A percentile compares a stretch with the other conserved stretches of the same genome.
phyloP scores from a whole-genome alignment of 2,797 vertebrate genomes.

The Catamblyrhynchus diadema region DNA sequence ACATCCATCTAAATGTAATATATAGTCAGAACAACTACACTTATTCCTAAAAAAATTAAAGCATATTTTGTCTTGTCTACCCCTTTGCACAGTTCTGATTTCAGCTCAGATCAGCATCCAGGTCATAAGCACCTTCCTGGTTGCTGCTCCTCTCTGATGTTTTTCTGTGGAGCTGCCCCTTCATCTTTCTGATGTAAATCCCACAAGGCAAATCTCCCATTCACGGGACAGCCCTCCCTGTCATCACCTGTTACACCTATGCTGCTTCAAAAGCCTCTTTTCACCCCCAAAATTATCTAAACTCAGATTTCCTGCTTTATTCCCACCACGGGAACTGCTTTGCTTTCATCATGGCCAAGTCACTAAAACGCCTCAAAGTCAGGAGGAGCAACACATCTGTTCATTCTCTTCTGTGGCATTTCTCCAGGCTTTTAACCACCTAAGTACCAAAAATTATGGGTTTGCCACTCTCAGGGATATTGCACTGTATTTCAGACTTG shows the following conservation, averaged over 20 bases:
- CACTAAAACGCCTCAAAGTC: not conserved
- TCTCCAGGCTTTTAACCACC: not conserved
- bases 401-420: not conserved
- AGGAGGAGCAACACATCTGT: not conserved
- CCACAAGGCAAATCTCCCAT: not conserved
- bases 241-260: not conserved
- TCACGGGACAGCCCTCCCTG: fast-evolving
- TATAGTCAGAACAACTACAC: not conserved
- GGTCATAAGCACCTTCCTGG: not conserved
- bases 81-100: not conserved
- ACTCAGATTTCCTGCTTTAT: not conserved
- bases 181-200: not conserved
- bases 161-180: not conserved
- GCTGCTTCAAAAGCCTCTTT: not conserved
- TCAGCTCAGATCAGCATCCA: not conserved
- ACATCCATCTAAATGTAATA: not conserved
- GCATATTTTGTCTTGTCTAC: not conserved
- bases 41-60: not conserved
- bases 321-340: not conserved
- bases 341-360: not conserved
- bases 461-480: not conserved
- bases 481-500: not conserved
- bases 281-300: not conserved
- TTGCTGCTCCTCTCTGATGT: not conserved
- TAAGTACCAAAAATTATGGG: not conserved